Evolutionary conservation across 2,113 vertebrate genomes (phyloP), one percentile per base, ranked within the genome.

Genomic region (Cheilinus undulatus): DNA sequence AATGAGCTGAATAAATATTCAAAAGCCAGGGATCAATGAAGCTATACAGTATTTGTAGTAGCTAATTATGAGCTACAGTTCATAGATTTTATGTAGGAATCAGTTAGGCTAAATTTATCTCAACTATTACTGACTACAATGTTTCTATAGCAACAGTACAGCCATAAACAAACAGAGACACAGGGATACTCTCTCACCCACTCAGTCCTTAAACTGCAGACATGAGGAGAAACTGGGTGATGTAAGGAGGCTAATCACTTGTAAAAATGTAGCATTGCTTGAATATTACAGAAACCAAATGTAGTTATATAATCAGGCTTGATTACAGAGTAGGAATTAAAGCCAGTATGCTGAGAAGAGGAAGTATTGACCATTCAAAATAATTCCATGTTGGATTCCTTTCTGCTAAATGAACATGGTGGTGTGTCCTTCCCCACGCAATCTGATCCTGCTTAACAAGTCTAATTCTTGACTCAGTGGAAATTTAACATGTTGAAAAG

Each of bases 281-380:
- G 46, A 51, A 24, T 42, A 68, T 36, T 22, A 32, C 52, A 36
- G 3, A 19, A 52, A 20, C 53, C 48, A 22, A 22, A n/a, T 78
- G 71, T 50, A 57, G 69, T 73, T 73, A 45, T 52, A 42, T 65
- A 77, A 86, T 82, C 72, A 82, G 54, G 19, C 69, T 59, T 73
- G 58, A 73, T 78, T 81, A 42, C 73, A 24, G 38, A 45, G 50
- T 67, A 11, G 69, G 43, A 75, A 53, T 52, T 20, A 28, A 40
- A 80, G 51, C 45, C 40, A 38, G 7, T 54, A 58, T 34, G 49
- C 50, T 53, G 49, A 28, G 30, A 49, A 24, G 23, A 5, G 27
- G 53, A 24, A 45, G 22, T 43, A 38, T 30, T 80, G 78, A 73
- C 78, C 72, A 73, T 14, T 65, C 67, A 58, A 23, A 75, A 58